Percentiles rank a stretch among this genome's conserved stretches.
Evolutionary conservation across 2,888 invertebrate genomes (phyloP).

Genomic region (Oscheius sp.): DNA sequence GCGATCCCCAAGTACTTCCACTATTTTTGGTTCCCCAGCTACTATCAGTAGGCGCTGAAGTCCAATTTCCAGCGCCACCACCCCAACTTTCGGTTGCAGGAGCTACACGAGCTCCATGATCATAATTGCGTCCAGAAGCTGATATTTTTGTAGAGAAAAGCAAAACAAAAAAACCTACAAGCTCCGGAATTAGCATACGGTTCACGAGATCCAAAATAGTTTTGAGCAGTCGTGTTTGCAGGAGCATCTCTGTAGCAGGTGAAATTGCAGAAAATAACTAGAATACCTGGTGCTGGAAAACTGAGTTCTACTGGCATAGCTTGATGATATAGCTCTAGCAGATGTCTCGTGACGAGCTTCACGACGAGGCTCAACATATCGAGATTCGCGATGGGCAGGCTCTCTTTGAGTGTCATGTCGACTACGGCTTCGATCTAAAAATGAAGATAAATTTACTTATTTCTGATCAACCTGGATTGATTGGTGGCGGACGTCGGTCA

Average conservation of each 20-base stretch:
- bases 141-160: neutral
- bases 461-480: neutral
- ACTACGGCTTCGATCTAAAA: slow-evolving; percentile 21
- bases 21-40: slow-evolving; percentile 3
- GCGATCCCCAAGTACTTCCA: neutral
- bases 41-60: neutral
- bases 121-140: neutral
- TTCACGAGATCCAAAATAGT: slow-evolving; percentile 10
- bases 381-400: neutral
- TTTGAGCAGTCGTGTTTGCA: neutral
- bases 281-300: too few species aligned
- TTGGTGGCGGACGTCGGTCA: slow-evolving; percentile 2
- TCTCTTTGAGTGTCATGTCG: neutral
- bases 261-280: neutral
- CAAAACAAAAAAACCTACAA: neutral
- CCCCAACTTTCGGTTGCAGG: neutral
- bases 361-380: neutral
- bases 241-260: neutral
- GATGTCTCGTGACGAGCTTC: neutral
- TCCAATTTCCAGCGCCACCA: neutral
- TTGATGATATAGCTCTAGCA: neutral
- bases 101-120: neutral
- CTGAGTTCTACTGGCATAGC: neutral
- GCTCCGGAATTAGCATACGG: slow-evolving; percentile 1
- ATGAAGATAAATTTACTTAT: neutral